Conservation (phyloP, 2,797 vertebrate genomes). For the Cuniculus paca region DNA sequence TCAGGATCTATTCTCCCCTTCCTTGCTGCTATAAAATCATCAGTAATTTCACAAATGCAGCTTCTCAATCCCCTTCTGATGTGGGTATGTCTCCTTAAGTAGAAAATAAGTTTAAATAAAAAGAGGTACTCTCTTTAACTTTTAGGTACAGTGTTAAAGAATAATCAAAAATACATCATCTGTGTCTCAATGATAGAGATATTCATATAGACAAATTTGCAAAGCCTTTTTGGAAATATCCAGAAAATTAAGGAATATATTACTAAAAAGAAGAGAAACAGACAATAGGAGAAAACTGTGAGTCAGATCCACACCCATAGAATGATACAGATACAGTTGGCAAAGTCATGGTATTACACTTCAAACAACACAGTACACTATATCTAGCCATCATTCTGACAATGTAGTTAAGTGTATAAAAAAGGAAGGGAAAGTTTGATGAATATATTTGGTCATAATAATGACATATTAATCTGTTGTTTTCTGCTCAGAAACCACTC, state of each 20-base stretch:
- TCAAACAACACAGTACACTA: background rate
- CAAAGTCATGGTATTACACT: background rate
- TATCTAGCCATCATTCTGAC: background rate
- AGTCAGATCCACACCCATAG: background rate
- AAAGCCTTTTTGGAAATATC: background rate
- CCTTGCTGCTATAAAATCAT: background rate
- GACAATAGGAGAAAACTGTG: background rate
- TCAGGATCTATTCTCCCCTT: background rate
- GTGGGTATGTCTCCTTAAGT: background rate
- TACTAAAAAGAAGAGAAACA: background rate
- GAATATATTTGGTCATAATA: background rate
- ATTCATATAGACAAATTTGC: background rate
- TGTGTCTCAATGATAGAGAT: background rate
- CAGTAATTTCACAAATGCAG: background rate
- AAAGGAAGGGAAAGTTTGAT: background rate
- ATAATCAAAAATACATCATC: background rate
- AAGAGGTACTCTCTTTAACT: background rate
- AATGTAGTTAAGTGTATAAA: background rate
- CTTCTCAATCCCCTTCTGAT: background rate
- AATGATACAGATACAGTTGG: background rate
- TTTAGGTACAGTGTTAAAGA: background rate
- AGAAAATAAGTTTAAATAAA: background rate
- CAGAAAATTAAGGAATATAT: background rate
- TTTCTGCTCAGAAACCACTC: background rate
- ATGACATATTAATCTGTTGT: background rate